Evolutionary conservation across 1,140 invertebrate species (phyloP), one percentile per base, ranked within the genome.

Genomic region (Heliconius himera): DNA sequence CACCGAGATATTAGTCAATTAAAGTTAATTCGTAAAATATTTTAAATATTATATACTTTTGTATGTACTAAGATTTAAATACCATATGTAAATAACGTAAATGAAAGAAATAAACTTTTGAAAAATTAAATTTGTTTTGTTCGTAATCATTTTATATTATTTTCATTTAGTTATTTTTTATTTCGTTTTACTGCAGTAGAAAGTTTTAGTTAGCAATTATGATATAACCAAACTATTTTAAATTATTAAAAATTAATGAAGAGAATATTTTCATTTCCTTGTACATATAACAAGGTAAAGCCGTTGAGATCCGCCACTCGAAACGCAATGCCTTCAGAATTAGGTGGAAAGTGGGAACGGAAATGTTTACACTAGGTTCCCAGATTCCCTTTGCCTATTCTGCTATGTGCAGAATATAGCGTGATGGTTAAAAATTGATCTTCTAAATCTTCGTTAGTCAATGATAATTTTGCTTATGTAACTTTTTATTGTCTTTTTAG

Each of bases 1-100:
- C 94, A 13, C 88, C 95, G 0, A 95, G 95, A 91, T 95, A 95
- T 89, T 95, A 94, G 80, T 22, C 33, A 26, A 66, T 16, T 1
- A 26, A 26, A 16, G 4, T 66, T n/a, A 26, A 16, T 26, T 4
- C 8, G 9, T 11, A 29, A 29, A 66, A 66, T 66, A n/a, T 66
- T 26, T 56, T 56, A 9, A 51, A 51, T 51, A 51, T 51, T 22
- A 22, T 22, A 13, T 66, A 66, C 60, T 66, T 66, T 66, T 66
- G 22, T 66, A 66, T 66, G 60, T 29, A 66, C 60, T 72, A 70
- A 71, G 49, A 29, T 20, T 33, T 22, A 26, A n/a, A 41, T 51
- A 29, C n/a, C 72, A 26, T 11, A 8, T 73, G 72, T 66, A 66
- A 66, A 66, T 66, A 60, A 66, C 8, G 29, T 11, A 26, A 26